Percentiles rank a stretch among this genome's conserved stretches.
phyloP scores from a whole-genome alignment of 92 coral and sea anemone species.

The Phenganax marumi region DNA sequence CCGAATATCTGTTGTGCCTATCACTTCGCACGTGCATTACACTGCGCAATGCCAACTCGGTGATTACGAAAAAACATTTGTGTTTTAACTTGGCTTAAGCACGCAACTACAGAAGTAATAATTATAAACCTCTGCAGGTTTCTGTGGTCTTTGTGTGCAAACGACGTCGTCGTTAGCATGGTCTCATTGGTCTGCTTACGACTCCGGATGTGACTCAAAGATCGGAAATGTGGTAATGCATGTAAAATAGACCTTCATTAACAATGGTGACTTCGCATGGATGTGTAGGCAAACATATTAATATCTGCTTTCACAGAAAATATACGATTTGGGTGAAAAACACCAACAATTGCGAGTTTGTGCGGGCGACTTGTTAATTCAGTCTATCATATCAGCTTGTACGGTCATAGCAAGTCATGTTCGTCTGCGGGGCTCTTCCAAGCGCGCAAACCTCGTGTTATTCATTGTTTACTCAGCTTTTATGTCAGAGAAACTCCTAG shows the following conservation, averaged over 20 bases:
- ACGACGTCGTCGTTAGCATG: not conserved
- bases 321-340: not conserved
- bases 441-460: not conserved
- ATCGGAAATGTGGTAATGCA: slow-evolving; percentile 12
- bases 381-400: not conserved
- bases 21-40: too few species aligned
- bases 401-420: not conserved
- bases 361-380: not conserved
- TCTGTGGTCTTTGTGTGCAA: not conserved
- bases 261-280: slow-evolving; percentile 17
- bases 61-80: not conserved
- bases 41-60: not conserved
- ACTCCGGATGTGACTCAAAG: slow-evolving; percentile 5
- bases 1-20: too few species aligned
- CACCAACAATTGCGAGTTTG: not conserved
- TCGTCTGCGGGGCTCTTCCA: not conserved
- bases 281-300: not conserved
- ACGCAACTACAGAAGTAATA: not conserved
- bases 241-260: slow-evolving; percentile 9
- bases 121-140: not conserved
- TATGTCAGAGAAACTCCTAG: not conserved
- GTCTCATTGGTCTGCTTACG: not conserved
- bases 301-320: slow-evolving; percentile 3
- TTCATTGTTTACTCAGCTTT: slow-evolving; percentile 1
- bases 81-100: not conserved